These are phyloP conservation scores for Hafferia zeledoni DNA, from an alignment of 2,797 vertebrate genomes.

Conservation along the genomic window DNA sequence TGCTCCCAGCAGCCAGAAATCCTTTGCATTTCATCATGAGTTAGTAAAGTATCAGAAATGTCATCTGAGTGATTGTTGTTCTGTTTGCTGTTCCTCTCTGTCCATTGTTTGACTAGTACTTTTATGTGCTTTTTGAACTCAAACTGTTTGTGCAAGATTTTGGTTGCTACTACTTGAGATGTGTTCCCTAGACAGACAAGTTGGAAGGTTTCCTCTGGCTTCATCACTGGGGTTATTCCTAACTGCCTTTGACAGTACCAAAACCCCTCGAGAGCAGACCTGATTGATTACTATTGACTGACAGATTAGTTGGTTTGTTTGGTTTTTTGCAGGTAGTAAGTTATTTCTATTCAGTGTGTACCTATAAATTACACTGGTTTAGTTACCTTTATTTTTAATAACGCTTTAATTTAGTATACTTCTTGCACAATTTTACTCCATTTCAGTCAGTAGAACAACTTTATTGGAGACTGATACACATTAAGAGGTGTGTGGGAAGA, in stretches of 20 bases:
- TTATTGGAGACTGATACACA: rapidly evolving
- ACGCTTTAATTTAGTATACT: not conserved
- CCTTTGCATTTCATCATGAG: not conserved
- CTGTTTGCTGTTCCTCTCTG: not conserved
- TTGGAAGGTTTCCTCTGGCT: not conserved
- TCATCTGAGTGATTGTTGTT: not conserved
- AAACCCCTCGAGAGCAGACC: not conserved
- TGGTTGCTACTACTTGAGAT: not conserved
- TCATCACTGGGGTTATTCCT: not conserved
- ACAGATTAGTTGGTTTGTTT: slow-evolving; percentile 21
- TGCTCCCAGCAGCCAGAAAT: not conserved
- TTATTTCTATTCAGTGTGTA: not conserved
- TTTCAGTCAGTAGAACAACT: not conserved
- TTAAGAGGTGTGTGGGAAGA: not conserved
- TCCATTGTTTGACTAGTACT: not conserved
- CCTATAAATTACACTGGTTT: not conserved
- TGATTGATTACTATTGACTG: slow-evolving; percentile 33
- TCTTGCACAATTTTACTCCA: not conserved
- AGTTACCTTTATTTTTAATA: not conserved
- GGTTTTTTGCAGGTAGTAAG: not conserved
- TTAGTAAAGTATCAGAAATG: not conserved
- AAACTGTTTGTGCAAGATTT: not conserved
- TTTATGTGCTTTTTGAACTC: not conserved
- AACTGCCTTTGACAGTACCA: slow-evolving; percentile 23
- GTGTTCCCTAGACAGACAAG: not conserved